phyloP scores from a whole-genome alignment of 1,140 invertebrate genomes.

The Drosophila sturtevanti region DNA sequence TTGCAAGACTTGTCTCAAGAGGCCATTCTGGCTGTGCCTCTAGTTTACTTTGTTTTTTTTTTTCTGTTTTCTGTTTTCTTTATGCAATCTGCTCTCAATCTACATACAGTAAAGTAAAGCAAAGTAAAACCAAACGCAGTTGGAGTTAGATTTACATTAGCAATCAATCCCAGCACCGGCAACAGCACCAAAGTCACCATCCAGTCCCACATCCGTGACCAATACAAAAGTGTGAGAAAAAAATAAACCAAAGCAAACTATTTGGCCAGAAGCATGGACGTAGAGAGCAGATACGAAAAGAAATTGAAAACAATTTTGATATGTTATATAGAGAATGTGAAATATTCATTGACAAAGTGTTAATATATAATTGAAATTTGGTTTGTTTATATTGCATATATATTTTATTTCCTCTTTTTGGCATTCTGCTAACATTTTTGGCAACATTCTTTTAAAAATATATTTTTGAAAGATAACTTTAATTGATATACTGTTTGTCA shows the following conservation, averaged over 20 bases:
- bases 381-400: no score
- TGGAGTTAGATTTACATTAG: conserved; percentile 64
- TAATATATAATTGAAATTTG: no score
- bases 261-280: conserved; percentile 38
- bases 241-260: conserved; percentile 53
- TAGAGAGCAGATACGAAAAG: conserved; percentile 29
- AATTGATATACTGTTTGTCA: no score
- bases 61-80: conserved; percentile 6
- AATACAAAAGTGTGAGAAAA: conserved; percentile 55
- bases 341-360: no score
- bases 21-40: conserved; percentile 50
- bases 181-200: background rate
- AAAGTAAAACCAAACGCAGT: conserved; percentile 36
- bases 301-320: conserved; percentile 20
- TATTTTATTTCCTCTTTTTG: no score
- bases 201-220: conserved; percentile 56
- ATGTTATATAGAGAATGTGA: conserved; percentile 3
- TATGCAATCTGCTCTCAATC: conserved; percentile 57
- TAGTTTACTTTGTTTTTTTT: conserved; percentile 15
- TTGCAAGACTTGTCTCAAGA: conserved; percentile 13
- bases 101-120: conserved; percentile 55
- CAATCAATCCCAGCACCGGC: conserved; percentile 56
- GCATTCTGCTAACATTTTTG: no score
- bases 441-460: no score
- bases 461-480: no score